Conservation (phyloP, 2,888 invertebrate genomes). For the Brachyopa scutellaris region DNA sequence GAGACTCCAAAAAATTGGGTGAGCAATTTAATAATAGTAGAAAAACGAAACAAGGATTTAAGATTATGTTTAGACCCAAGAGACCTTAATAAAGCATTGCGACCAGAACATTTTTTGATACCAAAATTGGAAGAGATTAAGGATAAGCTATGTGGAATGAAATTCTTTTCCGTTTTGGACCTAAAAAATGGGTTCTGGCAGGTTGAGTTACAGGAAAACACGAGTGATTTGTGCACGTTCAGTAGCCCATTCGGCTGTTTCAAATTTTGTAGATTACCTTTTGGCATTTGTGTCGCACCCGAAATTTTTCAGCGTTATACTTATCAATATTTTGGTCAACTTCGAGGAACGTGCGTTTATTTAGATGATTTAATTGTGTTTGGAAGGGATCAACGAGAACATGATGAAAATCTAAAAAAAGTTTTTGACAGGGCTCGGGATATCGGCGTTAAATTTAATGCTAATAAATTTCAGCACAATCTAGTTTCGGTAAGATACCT, state of each 20-base stretch:
- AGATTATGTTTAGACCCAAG: conserved; percentile 10
- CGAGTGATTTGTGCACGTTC: conserved; percentile 6
- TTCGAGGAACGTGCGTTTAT: conserved; percentile 4
- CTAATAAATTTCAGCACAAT: conserved; percentile 1
- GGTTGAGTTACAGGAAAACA: neutral
- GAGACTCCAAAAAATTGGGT: conserved; percentile 7
- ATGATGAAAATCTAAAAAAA: neutral
- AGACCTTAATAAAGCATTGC: conserved; percentile 11
- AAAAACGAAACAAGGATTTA: conserved; percentile 5
- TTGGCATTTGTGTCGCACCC: conserved; percentile 1
- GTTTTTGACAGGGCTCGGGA: neutral
- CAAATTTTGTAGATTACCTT: conserved; percentile 5
- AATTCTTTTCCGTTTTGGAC: conserved; percentile 1
- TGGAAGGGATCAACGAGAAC: conserved; percentile 1
- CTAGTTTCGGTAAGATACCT: neutral
- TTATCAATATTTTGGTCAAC: conserved; percentile 9
- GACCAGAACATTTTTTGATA: conserved; percentile 2
- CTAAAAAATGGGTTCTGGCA: conserved; percentile 4
- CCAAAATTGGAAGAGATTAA: neutral
- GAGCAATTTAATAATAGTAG: conserved; percentile 15
- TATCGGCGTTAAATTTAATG: conserved; percentile 4
- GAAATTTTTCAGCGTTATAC: conserved; percentile 15
- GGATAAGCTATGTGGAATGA: conserved; percentile 3
- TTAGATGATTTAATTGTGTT: conserved; percentile 12
- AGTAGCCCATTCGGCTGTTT: conserved; percentile 3